phyloP scores from a whole-genome alignment of 1,140 invertebrate species.

The Hypsibius dujardini region DNA sequence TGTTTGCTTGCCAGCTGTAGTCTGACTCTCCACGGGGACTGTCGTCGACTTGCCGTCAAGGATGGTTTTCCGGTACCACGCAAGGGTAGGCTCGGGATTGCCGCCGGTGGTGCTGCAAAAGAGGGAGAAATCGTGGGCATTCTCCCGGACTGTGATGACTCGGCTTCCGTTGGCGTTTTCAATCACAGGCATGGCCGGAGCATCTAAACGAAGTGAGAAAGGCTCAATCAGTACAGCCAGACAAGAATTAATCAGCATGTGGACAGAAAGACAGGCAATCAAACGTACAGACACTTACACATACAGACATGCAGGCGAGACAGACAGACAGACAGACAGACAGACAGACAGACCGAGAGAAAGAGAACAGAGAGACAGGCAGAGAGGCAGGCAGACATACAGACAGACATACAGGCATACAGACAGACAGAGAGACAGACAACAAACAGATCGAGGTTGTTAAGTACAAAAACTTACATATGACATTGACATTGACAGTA shows the following conservation, averaged over 20 bases:
- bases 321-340: background rate
- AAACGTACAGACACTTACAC: too few species aligned
- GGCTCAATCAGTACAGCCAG: too few species aligned
- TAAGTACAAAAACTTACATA: background rate
- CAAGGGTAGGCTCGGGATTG: background rate
- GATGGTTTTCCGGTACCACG: background rate
- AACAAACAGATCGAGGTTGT: background rate
- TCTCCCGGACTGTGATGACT: background rate
- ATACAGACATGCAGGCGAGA: too few species aligned
- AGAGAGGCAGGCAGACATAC: background rate
- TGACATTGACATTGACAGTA: background rate
- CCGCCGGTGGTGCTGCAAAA: background rate
- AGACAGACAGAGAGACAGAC: too few species aligned
- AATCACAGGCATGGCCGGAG: constrained; percentile 2
- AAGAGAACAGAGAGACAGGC: background rate
- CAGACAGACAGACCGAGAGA: background rate
- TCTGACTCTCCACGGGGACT: background rate
- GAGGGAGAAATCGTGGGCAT: background rate
- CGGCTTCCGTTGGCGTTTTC: background rate
- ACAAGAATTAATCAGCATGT: too few species aligned
- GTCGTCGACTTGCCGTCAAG: background rate
- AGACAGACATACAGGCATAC: background rate
- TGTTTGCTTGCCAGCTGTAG: too few species aligned
- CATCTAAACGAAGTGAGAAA: too few species aligned
- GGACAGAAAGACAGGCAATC: constrained; percentile 2